Base-by-base conservation (phyloP, 2,888 invertebrate species). In the Lacanobia wlatinum region DNA sequence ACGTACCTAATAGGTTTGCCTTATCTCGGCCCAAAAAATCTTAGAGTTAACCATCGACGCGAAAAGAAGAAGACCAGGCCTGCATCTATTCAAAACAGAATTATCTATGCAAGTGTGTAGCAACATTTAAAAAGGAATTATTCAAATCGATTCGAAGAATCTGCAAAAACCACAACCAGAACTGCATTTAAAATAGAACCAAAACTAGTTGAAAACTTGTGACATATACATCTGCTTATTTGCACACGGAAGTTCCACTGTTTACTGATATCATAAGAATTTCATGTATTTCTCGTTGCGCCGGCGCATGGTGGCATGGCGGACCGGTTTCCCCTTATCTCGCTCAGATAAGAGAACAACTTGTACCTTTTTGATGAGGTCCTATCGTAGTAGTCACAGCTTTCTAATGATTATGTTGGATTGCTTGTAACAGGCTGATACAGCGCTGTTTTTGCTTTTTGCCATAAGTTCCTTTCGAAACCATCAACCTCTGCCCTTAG, bases 291-390 rank as follows among this genome's bases (percentile, higher is more conserved):
- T 73, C 28, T 56, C 23, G 52, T 34, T 46, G 56, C 43, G 55
- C 77, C 21, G 55, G 82, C 55, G 52, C 60, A 82, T 61, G 61
- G 46, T 59, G 65, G 52, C 14, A 50, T 38, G 65, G 62, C 40
- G 48, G 64, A 83, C 79, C 59, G 50, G 81, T 80, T 82, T 76
- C 18, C n/a, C 46, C 62, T 84, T 86, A 84, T 84, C 84, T 75
- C 64, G 50, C 34, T 63, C 14, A 74, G 76, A 84, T 84, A 84
- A 84, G 40, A 59, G 61, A 70, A 64, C 50, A 55, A 69, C 73
- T 65, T 67, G 61, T 71, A 60, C 46, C 68, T 78, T 81, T 60
- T 62, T 62, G 61, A 60, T 59, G 61, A 82, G 77, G 55, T 78
- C 62, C 71, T 78, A 52, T 52, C 55, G 52, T 61, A 50, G 10